Evolutionary conservation across 2,113 vertebrate species (phyloP), one percentile per base, ranked within the genome.

Genomic region (Sinocyclocheilus anshuiensis): DNA sequence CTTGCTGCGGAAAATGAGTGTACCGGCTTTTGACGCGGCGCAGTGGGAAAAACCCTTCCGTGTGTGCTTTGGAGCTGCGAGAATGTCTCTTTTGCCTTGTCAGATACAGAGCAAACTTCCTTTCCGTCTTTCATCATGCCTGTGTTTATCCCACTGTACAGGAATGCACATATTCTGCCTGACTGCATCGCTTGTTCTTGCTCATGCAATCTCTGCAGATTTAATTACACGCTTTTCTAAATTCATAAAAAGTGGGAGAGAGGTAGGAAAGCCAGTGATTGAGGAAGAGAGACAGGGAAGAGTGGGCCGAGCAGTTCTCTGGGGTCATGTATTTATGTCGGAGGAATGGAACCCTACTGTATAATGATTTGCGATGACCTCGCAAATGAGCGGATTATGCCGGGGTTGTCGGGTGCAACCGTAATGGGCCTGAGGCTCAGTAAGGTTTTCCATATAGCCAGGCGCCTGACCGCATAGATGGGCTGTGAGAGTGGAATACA

Each of bases 381-480:
- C 90, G 90, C 89, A 94, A 94, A 93, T 93, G 94, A 94, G 91
- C 90, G 91, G 93, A 94, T 95, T 95, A 94, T 91, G 90, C 90
- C 88, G 88, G 91, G 93, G 90, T 93, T 89, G 91, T 88, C 87
- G 89, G 89, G 90, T 85, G 80, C 81, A 72, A 50, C 92, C 92
- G 93, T 94, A 94, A 95, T 92, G 91, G 91, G 90, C 92, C 91
- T 42, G 22, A 48, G 71, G 79, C 83, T 63, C 88, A 53, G 86
- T 77, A 76, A 59, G 79, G 50, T 77, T 84, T 80, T 90, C 86
- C 90, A 87, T 91, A 90, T 88, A 84, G 88, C 88, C 88, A 88
- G 80, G 84, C 4, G 88, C 89, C 91, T 91, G 91, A 93, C 92
- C 80, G 88, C 90, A 90, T 83, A 92, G 79, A 84, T 18, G 4